Conservation (phyloP, 2,113 vertebrate genomes). For the Brachypteracias leptosomus region DNA sequence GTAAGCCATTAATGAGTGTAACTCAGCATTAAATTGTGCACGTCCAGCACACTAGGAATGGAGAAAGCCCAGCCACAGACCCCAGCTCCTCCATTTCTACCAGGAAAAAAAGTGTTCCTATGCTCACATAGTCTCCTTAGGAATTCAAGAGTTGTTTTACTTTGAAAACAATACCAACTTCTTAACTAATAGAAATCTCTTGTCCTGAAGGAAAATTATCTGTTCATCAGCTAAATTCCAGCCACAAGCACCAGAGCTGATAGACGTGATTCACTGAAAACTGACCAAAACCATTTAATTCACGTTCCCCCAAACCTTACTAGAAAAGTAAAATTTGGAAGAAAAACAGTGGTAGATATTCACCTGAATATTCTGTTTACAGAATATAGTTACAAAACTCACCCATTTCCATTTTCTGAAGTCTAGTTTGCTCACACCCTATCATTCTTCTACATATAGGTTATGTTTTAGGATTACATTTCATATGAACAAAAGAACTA, state of each 20-base stretch:
- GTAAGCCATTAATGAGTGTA: neutral
- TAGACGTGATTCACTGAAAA: neutral
- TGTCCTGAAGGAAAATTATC: neutral
- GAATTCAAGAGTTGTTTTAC: neutral
- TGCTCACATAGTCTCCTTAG: neutral
- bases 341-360: neutral
- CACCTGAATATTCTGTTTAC: neutral
- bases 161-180: neutral
- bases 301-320: neutral
- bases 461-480: neutral
- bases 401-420: neutral
- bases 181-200: neutral
- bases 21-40: neutral
- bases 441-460: neutral
- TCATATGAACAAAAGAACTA: neutral
- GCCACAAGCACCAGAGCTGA: neutral
- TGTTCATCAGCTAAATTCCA: neutral
- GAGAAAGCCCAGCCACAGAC: neutral
- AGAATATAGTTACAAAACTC: neutral
- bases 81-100: neutral
- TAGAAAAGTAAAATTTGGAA: neutral
- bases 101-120: neutral
- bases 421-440: neutral
- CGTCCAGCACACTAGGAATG: neutral
- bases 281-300: neutral